These are phyloP conservation scores for Galaxea fascicularis DNA, from an alignment of 92 coral and sea anemone species.

Conservation along the genomic window DNA sequence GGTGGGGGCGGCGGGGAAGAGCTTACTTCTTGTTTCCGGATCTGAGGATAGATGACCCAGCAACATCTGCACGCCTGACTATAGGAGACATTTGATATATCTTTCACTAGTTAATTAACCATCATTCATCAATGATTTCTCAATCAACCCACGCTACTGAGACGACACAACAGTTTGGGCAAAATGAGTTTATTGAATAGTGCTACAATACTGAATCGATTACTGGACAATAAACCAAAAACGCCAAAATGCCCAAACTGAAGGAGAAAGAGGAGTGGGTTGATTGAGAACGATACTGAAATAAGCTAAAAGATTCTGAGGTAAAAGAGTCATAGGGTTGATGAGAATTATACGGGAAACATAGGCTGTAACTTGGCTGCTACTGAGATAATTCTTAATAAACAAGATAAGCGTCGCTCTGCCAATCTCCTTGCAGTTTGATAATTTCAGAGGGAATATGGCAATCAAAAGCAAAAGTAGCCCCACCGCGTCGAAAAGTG, in stretches of 20 bases:
- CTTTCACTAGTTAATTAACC: slow-evolving; percentile 30
- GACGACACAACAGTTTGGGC: too few relatives aligned
- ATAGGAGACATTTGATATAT: slow-evolving; percentile 8
- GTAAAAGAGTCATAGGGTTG: not conserved
- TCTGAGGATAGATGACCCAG: not conserved
- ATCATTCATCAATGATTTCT: too few relatives aligned
- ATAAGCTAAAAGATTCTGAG: not conserved
- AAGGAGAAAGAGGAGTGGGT: not conserved
- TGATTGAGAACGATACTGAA: not conserved
- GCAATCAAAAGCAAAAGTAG: slow-evolving; percentile 1
- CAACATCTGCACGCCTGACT: not conserved
- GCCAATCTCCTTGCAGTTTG: not conserved
- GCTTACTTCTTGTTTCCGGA: slow-evolving; percentile 23
- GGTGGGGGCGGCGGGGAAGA: slow-evolving; percentile 4
- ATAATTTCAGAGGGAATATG: too few relatives aligned
- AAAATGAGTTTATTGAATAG: too few relatives aligned
- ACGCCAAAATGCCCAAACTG: slow-evolving; percentile 17
- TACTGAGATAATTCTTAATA: not conserved
- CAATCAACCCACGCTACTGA: too few relatives aligned
- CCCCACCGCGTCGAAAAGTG: slow-evolving; percentile 9
- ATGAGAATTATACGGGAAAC: not conserved
- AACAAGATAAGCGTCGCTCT: slow-evolving; percentile 18
- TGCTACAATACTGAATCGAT: too few relatives aligned
- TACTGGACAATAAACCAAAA: too few relatives aligned
- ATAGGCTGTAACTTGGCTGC: not conserved